Percentiles rank a stretch among this genome's conserved stretches.
Evolutionary conservation across 2,888 invertebrate species (phyloP).

Genomic region (Drosophila kanekoi): DNA sequence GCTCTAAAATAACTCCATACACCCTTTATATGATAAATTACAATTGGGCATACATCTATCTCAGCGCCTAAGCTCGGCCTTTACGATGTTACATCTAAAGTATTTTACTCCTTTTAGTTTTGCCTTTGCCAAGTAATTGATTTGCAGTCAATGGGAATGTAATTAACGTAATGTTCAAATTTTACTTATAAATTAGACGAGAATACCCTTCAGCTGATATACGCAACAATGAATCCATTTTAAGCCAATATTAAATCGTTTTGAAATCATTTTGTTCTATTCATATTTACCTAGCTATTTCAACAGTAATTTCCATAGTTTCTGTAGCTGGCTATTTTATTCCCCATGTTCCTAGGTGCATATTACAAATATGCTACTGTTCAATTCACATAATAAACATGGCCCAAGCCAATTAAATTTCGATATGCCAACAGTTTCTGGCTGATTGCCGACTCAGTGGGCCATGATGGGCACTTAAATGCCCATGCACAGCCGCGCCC

Average conservation of each 20-base stretch:
- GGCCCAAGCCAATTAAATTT: slow-evolving; percentile 36
- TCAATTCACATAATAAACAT: slow-evolving; percentile 33
- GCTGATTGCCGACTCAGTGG: slow-evolving; percentile 36
- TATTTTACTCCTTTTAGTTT: no score
- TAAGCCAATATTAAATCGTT: no score
- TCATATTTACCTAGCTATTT: neutral
- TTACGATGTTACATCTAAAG: neutral
- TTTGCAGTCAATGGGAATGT: no score
- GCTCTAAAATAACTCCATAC: no score
- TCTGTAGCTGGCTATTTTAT: neutral
- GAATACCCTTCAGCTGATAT: no score
- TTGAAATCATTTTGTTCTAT: no score
- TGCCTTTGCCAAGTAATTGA: no score
- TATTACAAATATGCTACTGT: slow-evolving; percentile 4
- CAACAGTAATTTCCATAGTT: neutral
- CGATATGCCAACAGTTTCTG: slow-evolving; percentile 40
- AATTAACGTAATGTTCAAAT: no score
- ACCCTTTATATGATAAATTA: neutral
- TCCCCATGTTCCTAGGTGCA: neutral
- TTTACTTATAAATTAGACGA: no score
- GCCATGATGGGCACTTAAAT: slow-evolving; percentile 39
- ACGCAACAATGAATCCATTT: neutral
- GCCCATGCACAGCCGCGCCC: slow-evolving; percentile 22
- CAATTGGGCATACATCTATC: neutral
- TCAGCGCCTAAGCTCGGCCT: no score